Percentiles rank a stretch among this genome's conserved stretches.
Evolutionary conservation across 2,113 vertebrate species (phyloP).

Genomic region (Columbina picui): DNA sequence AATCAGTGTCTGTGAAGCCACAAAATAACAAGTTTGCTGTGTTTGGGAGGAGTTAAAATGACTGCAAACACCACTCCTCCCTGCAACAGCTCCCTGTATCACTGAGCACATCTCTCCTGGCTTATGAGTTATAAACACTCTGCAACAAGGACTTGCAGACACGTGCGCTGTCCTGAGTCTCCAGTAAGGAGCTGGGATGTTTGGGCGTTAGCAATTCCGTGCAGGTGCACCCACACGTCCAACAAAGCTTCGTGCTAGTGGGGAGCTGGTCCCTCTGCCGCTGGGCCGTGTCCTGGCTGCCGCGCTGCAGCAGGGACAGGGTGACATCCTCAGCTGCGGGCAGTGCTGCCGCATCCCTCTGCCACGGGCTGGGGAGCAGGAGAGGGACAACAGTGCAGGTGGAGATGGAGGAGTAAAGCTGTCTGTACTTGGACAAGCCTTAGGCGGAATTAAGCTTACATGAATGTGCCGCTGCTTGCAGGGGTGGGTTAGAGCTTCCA

Average conservation of each 20-base stretch:
- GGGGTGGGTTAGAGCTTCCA: not conserved
- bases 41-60: slow-evolving; percentile 54
- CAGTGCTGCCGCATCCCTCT: not conserved
- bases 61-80: slow-evolving; percentile 37
- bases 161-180: not conserved
- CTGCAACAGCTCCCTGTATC: not conserved
- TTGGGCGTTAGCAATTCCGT: not conserved
- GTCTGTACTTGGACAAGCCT: not conserved
- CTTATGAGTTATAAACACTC: not conserved
- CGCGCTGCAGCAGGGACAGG: not conserved
- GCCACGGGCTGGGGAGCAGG: not conserved
- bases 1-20: not conserved
- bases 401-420: not conserved
- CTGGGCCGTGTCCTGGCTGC: not conserved
- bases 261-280: not conserved
- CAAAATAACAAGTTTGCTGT: slow-evolving; percentile 26
- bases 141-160: not conserved
- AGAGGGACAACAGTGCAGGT: not conserved
- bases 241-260: not conserved
- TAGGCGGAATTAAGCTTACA: not conserved
- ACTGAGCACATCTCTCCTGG: not conserved
- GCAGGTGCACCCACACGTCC: not conserved
- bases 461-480: not conserved
- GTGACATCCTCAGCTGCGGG: not conserved
- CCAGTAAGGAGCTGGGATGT: fast-evolving